Conservation (phyloP, 2,113 vertebrate species). For the Podarcis cretensis region DNA sequence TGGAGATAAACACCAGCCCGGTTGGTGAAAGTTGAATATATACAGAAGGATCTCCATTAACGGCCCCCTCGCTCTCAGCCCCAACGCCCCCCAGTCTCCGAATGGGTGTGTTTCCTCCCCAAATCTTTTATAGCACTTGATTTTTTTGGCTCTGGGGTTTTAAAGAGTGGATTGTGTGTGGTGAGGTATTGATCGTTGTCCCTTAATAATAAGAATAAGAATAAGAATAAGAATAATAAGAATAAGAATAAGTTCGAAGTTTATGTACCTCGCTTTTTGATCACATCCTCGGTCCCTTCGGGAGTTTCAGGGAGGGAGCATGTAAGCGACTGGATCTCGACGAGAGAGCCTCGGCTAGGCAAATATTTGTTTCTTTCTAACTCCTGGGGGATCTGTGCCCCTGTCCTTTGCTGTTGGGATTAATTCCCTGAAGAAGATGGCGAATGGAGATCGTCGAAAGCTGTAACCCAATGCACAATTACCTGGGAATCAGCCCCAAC, state of each 20-base stretch:
- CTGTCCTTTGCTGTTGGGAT: neutral
- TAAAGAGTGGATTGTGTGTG: too few species aligned
- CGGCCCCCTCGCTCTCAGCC: neutral
- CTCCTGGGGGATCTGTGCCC: neutral
- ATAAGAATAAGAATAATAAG: too few species aligned
- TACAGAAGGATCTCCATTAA: neutral
- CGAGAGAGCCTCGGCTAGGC: neutral
- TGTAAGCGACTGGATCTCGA: neutral
- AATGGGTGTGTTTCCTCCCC: too few species aligned
- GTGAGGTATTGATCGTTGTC: too few species aligned
- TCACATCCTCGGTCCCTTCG: neutral
- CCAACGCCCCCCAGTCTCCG: neutral
- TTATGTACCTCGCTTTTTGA: neutral
- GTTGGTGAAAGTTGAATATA: neutral
- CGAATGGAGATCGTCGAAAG: neutral
- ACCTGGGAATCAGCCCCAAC: neutral
- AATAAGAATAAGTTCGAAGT: too few species aligned
- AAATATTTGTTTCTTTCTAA: neutral
- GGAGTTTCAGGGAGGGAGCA: neutral
- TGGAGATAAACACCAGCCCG: conserved; percentile 14
- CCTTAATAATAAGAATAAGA: too few species aligned
- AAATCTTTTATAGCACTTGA: neutral
- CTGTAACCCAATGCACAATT: neutral
- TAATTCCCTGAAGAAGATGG: neutral
- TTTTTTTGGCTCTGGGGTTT: neutral